Evolutionary conservation across 2,888 invertebrate species (phyloP).

Genomic region (Epinotia brunnichana): DNA sequence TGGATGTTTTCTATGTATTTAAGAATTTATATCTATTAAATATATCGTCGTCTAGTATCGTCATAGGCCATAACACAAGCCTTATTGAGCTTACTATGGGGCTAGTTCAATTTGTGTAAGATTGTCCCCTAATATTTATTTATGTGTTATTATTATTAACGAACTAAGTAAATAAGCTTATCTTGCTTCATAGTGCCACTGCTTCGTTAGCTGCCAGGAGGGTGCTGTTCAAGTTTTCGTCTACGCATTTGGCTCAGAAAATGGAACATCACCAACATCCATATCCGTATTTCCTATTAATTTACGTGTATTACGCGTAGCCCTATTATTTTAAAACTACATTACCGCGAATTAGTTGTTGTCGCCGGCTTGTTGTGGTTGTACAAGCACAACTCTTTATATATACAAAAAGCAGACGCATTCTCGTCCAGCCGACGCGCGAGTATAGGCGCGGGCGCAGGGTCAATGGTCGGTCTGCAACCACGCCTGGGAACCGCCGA

Average conservation of each 20-base stretch:
- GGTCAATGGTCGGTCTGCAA: constrained; percentile 80
- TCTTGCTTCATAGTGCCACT: constrained; percentile 9
- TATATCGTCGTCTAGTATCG: no score
- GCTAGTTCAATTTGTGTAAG: no score
- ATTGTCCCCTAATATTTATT: no score
- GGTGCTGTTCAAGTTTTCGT: constrained; percentile 14
- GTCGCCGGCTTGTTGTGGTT: constrained; percentile 51
- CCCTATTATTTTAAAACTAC: background rate
- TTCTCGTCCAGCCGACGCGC: constrained; percentile 48
- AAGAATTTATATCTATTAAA: no score
- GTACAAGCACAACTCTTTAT: constrained; percentile 57
- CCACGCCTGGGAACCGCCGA: constrained; percentile 79
- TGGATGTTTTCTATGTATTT: no score
- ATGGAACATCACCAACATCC: background rate
- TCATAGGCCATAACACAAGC: no score
- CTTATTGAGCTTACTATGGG: no score
- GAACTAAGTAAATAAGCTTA: constrained; percentile 25
- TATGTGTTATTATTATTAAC: no score
- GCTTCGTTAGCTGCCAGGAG: constrained; percentile 17
- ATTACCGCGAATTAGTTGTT: constrained; percentile 20
- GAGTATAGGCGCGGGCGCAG: constrained; percentile 62
- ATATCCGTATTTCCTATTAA: background rate
- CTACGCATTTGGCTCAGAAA: background rate
- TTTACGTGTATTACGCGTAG: background rate
- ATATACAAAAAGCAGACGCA: constrained; percentile 69